Evolutionary conservation across 2,888 invertebrate species (phyloP).

Genomic region (Belgica antarctica): DNA sequence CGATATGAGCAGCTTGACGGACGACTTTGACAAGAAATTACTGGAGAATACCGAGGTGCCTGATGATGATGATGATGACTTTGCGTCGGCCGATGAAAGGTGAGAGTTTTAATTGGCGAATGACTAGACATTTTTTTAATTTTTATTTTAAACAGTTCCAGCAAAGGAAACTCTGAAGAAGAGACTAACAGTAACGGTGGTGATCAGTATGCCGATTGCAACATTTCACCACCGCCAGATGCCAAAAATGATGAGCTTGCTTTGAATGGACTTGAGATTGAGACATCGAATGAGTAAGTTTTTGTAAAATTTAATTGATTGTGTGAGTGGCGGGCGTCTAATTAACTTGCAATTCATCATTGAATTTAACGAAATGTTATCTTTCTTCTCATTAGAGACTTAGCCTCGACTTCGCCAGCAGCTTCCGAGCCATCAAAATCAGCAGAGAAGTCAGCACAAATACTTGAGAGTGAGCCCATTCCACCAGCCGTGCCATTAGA

Average conservation of each 20-base stretch:
- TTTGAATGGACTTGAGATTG: not conserved
- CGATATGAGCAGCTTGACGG: slow-evolving; percentile 40
- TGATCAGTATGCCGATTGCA: slow-evolving; percentile 36
- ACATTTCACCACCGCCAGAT: not conserved
- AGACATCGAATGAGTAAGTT: slow-evolving; percentile 18
- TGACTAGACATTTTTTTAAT: too few relatives aligned
- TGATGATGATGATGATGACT: slow-evolving; percentile 43
- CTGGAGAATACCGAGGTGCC: slow-evolving; percentile 37
- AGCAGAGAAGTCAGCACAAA: slow-evolving; percentile 27
- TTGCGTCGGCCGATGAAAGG: slow-evolving; percentile 43
- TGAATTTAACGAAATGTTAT: too few relatives aligned
- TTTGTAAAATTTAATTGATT: not conserved
- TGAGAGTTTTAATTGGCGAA: slow-evolving; percentile 16
- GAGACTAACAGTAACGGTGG: slow-evolving; percentile 35
- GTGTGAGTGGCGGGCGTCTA: too few relatives aligned
- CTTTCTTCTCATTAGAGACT: too few relatives aligned
- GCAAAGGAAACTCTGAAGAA: slow-evolving; percentile 41
- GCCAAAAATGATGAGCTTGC: slow-evolving; percentile 13
- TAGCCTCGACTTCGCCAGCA: slow-evolving; percentile 5
- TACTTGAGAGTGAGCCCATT: slow-evolving; percentile 27
- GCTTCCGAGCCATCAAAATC: not conserved
- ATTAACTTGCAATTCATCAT: too few relatives aligned
- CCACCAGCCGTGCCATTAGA: slow-evolving; percentile 34
- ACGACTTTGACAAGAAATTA: slow-evolving; percentile 29
- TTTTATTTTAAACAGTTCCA: slow-evolving; percentile 24